Conservation (phyloP, 2,888 invertebrate species). For the Adelognathus sp. region DNA sequence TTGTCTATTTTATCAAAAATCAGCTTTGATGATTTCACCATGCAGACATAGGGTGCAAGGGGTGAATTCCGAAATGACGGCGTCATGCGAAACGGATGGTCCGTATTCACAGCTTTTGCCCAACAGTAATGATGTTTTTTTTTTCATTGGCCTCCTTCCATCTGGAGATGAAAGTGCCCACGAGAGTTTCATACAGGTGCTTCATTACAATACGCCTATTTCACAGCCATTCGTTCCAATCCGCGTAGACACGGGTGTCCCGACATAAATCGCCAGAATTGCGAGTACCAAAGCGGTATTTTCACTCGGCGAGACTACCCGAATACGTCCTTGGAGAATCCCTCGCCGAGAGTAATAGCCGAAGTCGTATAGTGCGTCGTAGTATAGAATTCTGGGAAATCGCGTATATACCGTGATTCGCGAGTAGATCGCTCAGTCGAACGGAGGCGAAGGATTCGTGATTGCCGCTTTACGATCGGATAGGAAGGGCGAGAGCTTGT, state of each 20-base stretch:
- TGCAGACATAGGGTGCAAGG: too few relatives aligned
- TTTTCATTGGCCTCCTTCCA: background rate
- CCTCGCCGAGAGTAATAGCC: constrained; percentile 50
- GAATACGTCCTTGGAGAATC: constrained; percentile 56
- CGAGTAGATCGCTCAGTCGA: constrained; percentile 46
- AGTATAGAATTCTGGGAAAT: constrained; percentile 49
- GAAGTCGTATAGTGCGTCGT: constrained; percentile 8
- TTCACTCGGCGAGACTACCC: constrained; percentile 37
- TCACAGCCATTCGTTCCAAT: constrained; percentile 44
- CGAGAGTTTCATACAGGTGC: constrained; percentile 14
- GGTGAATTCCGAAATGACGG: too few relatives aligned
- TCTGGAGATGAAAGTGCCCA: background rate
- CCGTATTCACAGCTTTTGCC: too few relatives aligned
- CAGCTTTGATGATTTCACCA: too few relatives aligned
- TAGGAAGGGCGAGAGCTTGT: constrained; percentile 21
- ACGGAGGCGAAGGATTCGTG: constrained; percentile 51
- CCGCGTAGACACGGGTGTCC: constrained; percentile 33
- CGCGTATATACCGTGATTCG: constrained; percentile 39
- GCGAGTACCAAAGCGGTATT: constrained; percentile 38
- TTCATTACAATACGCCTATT: constrained; percentile 32
- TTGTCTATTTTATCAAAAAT: too few relatives aligned
- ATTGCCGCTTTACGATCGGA: constrained; percentile 57
- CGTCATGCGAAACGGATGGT: too few relatives aligned
- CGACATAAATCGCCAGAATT: constrained; percentile 51
- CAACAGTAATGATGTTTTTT: background rate